A percentile compares a stretch with the other conserved stretches of the same genome.
phyloP scores from a whole-genome alignment of 1,140 invertebrate species.

The Lepidurus couesii region DNA sequence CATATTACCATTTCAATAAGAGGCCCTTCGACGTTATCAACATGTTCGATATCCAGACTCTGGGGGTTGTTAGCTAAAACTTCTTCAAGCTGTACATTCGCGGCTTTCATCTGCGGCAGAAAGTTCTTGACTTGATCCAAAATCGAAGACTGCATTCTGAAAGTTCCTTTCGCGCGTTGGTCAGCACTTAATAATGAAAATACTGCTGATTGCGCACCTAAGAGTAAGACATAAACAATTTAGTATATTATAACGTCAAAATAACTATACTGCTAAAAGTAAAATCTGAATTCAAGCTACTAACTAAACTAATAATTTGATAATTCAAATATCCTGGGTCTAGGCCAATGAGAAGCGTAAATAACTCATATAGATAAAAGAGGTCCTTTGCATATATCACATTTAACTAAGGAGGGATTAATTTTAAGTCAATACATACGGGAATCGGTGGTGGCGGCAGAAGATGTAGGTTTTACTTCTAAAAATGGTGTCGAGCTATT shows the following conservation, averaged over 20 bases:
- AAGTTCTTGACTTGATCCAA: slow-evolving; percentile 24
- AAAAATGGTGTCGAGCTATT: too few relatives aligned
- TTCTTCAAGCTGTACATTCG: slow-evolving; percentile 20
- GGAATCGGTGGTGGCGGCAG: too few relatives aligned
- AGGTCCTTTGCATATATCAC: too few relatives aligned
- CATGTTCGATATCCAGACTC: slow-evolving; percentile 12
- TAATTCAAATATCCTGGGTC: too few relatives aligned
- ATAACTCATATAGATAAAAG: too few relatives aligned
- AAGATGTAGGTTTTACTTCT: too few relatives aligned
- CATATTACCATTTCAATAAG: slow-evolving; percentile 28
- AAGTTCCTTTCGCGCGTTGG: slow-evolving; percentile 22
- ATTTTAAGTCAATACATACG: too few relatives aligned
- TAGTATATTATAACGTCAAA: neutral
- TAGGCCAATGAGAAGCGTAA: too few relatives aligned
- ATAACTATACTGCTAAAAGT: too few relatives aligned
- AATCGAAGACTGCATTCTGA: slow-evolving; percentile 1
- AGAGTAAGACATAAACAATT: neutral
- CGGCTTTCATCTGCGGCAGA: slow-evolving; percentile 20
- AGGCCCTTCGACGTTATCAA: neutral
- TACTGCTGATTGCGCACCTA: neutral
- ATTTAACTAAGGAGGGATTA: too few relatives aligned
- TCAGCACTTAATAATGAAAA: slow-evolving; percentile 13
- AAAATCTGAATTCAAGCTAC: too few relatives aligned
- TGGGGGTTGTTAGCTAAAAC: neutral
- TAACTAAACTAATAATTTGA: too few relatives aligned